Base-by-base conservation (phyloP, 2,797 vertebrate genomes). In the Cossypha niveicapilla region DNA sequence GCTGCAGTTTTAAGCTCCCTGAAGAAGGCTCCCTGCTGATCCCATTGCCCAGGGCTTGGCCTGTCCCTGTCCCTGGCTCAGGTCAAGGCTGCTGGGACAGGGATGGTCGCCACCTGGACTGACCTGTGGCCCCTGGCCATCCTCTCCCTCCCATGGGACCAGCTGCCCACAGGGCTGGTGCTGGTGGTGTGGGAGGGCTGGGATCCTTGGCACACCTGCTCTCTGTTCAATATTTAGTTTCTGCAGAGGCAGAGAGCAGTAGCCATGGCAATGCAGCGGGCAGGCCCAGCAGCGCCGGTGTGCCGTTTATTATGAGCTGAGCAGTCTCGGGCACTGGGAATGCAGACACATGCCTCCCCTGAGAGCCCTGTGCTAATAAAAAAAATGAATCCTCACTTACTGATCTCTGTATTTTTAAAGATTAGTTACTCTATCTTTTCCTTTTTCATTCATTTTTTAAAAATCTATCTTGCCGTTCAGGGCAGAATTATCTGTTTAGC, bases 231-330 rank as follows among this genome's bases (percentile, higher is more conserved):
- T 91, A 90, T 92, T 90, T 94, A 68, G 94, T 74, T 92, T 88
- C 90, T 78, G 60, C 42, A 50, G 54, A 61, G 54, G 94, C 91
- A 60, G 87, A 96, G 94, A 17, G 88, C 82, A 95, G 97, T 96
- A 94, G 96, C 68, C 95, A 96, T 97, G 94, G 97, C 68, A 93
- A 96, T 96, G 70, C 71, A 80, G 92, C 42, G 13, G 93, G 91
- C 91, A 90, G 91, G 61, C 78, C 91, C 54, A 8, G 92, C 83
- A 21, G 62, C 5, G 0, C 86, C 25, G 2, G 63, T 16, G 10
- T 57, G 85, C 74, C 51, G 2, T 86, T 80, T 58, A 47, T 82
- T 50, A 78, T 50, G 88, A 82, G 90, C 88, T 42, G 75, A 70
- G 88, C 53, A 67, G 76, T 61, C 86, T 83, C 21, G 4, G 58